These are phyloP conservation scores for Laspeyria flexula DNA, from an alignment of 2,888 invertebrate species.

Conservation along the genomic window DNA sequence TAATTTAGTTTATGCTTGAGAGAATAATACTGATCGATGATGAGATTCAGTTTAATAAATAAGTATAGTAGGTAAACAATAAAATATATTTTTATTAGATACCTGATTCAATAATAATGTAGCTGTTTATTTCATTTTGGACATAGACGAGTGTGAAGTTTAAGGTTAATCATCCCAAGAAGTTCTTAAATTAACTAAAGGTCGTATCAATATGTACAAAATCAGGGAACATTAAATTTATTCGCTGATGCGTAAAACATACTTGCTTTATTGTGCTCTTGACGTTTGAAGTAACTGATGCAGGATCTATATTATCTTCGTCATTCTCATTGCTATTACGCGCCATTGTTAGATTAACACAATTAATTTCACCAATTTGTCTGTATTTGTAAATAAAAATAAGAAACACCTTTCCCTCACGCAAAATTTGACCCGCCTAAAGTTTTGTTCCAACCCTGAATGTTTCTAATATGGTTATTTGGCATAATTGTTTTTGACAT, in stretches of 20 bases:
- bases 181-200: neutral
- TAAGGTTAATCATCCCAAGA: no score
- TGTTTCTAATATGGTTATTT: neutral
- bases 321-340: slow-evolving; percentile 67
- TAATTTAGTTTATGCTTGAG: no score
- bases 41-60: no score
- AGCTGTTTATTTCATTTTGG: no score
- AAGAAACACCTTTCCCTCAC: slow-evolving; percentile 1
- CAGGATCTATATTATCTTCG: slow-evolving; percentile 68
- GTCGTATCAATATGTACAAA: neutral
- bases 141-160: no score
- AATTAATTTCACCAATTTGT: slow-evolving; percentile 17
- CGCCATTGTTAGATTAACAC: slow-evolving; percentile 51
- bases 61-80: no score
- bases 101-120: no score
- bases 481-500: no score
- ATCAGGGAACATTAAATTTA: no score
- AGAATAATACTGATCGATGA: no score
- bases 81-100: no score
- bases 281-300: slow-evolving; percentile 66
- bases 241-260: slow-evolving; percentile 34
- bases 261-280: slow-evolving; percentile 71
- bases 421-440: neutral
- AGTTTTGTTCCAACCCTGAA: neutral
- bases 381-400: slow-evolving; percentile 19